These are phyloP conservation scores for Trichonephila clavata DNA, from an alignment of 1,140 invertebrate genomes.

Conservation along the genomic window DNA sequence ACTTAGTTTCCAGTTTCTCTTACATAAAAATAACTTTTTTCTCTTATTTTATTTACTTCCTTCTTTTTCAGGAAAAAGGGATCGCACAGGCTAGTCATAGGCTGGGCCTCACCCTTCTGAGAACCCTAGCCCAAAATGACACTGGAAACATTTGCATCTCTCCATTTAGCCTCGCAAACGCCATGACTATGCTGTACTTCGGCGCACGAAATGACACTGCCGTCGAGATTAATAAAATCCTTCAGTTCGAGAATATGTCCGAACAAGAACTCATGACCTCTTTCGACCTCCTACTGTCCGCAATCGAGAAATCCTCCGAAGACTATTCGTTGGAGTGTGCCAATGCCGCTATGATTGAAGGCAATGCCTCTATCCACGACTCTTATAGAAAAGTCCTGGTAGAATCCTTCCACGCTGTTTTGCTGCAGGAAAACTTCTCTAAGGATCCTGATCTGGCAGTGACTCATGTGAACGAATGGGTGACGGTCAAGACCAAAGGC, in stretches of 20 bases:
- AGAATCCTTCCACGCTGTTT: constrained; percentile 12
- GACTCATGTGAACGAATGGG: constrained; percentile 83
- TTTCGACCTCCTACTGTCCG: background rate
- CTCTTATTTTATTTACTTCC: too few relatives aligned
- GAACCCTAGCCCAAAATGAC: background rate
- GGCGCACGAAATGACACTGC: constrained; percentile 78
- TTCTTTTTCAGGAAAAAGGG: too few relatives aligned
- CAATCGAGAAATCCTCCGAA: background rate
- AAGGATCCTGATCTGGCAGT: constrained; percentile 80
- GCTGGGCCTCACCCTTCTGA: background rate
- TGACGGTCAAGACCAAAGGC: background rate
- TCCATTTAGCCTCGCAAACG: constrained; percentile 78
- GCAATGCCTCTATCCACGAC: background rate
- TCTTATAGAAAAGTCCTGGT: background rate
- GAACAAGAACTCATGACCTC: background rate
- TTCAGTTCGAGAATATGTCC: background rate
- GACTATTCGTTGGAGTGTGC: background rate
- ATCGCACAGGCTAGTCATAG: background rate
- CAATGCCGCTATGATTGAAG: background rate
- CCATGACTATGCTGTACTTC: constrained; percentile 77
- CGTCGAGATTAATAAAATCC: constrained; percentile 59
- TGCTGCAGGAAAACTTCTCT: background rate
- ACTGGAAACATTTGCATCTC: constrained; percentile 65
- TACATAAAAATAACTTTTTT: too few relatives aligned
- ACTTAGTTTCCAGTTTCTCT: too few relatives aligned